Conservation (phyloP, 1,140 invertebrate genomes). For the Ceratina japonica region DNA sequence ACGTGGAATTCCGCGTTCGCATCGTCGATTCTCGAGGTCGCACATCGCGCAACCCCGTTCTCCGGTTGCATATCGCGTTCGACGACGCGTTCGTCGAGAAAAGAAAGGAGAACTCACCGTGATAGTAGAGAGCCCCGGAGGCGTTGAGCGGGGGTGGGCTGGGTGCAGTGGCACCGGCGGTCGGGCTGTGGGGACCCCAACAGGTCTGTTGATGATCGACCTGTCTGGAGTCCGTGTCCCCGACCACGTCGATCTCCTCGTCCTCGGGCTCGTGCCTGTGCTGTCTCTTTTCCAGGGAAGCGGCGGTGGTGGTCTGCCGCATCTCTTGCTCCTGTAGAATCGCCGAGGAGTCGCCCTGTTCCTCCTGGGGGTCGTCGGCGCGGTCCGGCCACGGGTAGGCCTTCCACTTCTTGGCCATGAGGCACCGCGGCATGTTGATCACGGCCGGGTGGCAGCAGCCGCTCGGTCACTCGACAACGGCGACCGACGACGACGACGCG, state of each 20-base stretch:
- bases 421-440: slow-evolving; percentile 87
- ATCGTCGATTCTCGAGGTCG: no score
- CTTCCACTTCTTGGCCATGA: slow-evolving; percentile 96
- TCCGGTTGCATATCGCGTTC: no score
- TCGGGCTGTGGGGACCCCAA: slow-evolving; percentile 86
- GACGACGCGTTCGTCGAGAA: neutral
- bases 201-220: slow-evolving; percentile 78
- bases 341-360: slow-evolving; percentile 40
- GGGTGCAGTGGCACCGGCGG: slow-evolving; percentile 86
- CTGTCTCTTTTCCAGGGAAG: slow-evolving; percentile 53
- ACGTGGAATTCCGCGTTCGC: slow-evolving; percentile 14
- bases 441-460: neutral
- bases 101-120: slow-evolving; percentile 79
- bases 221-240: slow-evolving; percentile 76
- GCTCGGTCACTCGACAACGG: neutral
- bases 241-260: slow-evolving; percentile 91
- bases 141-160: slow-evolving; percentile 84
- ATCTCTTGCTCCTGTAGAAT: slow-evolving; percentile 50
- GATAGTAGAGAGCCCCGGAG: slow-evolving; percentile 83
- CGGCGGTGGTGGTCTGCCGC: slow-evolving; percentile 39
- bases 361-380: slow-evolving; percentile 78
- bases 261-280: slow-evolving; percentile 82
- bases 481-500: slow-evolving; percentile 16
- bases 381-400: slow-evolving; percentile 88
- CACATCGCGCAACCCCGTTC: no score